Evolutionary conservation across 2,888 invertebrate species (phyloP).

Genomic region (Agapetus fuscipes): DNA sequence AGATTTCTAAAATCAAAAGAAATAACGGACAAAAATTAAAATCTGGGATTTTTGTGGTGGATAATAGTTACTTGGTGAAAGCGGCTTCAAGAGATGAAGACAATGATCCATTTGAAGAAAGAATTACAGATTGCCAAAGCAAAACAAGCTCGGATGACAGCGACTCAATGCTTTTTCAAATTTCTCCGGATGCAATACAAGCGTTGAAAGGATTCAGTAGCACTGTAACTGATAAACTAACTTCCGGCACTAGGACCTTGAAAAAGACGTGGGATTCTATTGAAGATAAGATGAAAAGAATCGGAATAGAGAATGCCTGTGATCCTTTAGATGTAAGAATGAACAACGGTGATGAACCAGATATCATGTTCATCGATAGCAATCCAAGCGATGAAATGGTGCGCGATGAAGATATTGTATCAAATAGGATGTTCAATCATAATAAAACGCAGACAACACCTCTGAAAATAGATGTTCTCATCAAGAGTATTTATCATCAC

Average conservation of each 20-base stretch:
- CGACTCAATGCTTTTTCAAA: conserved; percentile 26
- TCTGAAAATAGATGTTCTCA: conserved; percentile 9
- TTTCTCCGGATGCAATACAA: conserved; percentile 40
- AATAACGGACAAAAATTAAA: conserved; percentile 39
- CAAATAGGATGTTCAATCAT: conserved; percentile 39
- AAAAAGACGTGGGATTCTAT: conserved; percentile 47
- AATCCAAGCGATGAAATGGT: conserved; percentile 24
- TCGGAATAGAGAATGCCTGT: conserved; percentile 26
- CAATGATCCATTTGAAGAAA: conserved; percentile 26
- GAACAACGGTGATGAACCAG: conserved; percentile 1
- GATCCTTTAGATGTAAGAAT: conserved; percentile 17
- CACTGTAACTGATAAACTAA: conserved; percentile 44
- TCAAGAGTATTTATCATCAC: conserved; percentile 15
- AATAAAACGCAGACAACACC: conserved; percentile 7
- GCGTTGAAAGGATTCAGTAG: conserved; percentile 42
- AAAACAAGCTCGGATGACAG: conserved; percentile 18
- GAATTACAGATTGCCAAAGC: conserved; percentile 19
- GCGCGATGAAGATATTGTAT: conserved; percentile 30
- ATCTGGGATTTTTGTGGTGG: conserved; percentile 49
- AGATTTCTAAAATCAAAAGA: conserved; percentile 34
- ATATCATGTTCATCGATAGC: conserved; percentile 10
- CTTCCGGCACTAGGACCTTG: conserved; percentile 41
- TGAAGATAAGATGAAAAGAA: conserved; percentile 30
- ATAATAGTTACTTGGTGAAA: conserved; percentile 34
- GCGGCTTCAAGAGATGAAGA: conserved; percentile 29